A percentile compares a stretch with the other conserved stretches of the same genome.
phyloP scores from a whole-genome alignment of 1,140 invertebrate genomes.

The Dendrolimus kikuchii region DNA sequence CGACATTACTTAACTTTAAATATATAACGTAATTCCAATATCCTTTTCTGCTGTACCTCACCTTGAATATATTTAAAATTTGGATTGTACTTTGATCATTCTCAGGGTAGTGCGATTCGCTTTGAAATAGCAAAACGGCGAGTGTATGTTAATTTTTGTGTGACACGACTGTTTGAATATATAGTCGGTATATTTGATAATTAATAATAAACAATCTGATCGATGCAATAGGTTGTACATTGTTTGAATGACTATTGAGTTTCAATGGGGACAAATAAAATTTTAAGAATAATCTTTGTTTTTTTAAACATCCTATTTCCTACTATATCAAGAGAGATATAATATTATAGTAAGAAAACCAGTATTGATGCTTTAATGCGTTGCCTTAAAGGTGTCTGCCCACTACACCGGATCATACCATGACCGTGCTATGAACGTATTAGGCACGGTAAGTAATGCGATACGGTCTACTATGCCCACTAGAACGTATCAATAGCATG shows the following conservation, averaged over 20 bases:
- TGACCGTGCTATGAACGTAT: too few species aligned
- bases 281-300: conserved; percentile 43
- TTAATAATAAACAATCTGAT: conserved; percentile 16
- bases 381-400: too few species aligned
- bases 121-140: conserved; percentile 16
- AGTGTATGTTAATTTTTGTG: conserved; percentile 7
- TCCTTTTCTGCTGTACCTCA: too few species aligned
- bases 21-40: too few species aligned
- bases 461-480: too few species aligned
- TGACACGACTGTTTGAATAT: conserved; percentile 29
- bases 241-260: conserved; percentile 61
- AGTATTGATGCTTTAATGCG: too few species aligned
- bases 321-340: too few species aligned
- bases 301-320: neutral
- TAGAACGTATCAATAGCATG: too few species aligned
- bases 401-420: too few species aligned
- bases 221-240: conserved; percentile 55
- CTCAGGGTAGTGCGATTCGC: conserved; percentile 27
- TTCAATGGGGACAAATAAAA: conserved; percentile 68
- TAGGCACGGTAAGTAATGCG: too few species aligned
- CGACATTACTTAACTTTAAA: too few species aligned
- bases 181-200: conserved; percentile 38
- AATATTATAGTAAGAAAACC: too few species aligned
- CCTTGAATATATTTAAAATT: neutral
- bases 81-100: conserved; percentile 15